Base-by-base conservation (phyloP, 2,888 invertebrate genomes). In the Metallyticus violacea region DNA sequence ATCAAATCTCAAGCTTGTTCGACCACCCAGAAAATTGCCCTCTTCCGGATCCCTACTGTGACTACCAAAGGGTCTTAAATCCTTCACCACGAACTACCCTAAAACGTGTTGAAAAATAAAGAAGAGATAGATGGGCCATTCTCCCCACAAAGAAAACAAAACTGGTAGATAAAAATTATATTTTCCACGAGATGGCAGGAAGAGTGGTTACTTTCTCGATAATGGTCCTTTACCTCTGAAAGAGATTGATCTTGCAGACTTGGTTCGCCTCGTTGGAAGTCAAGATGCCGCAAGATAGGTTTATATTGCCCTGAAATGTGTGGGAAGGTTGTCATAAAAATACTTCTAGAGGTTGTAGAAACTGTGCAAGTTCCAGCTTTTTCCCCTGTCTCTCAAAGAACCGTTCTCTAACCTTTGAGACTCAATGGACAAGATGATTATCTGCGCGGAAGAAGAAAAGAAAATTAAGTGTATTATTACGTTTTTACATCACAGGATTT, bases 291-390 rank as follows among this genome's bases (percentile, higher is more conserved):
- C n/a, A n/a, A 40, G 81, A 81, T 81, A 30, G 6, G 81, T 1
- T 81, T 30, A n/a, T 30, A 40, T 30, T 30, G 26, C n/a, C 25
- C 28, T 30, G 81, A 81, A 81, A 15, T 81, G n/a, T 80, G 80
- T 80, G 80, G 80, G 80, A 80, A 80, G 80, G 28, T 80, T 30
- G 80, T 28, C 29, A 28, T 80, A 80, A 80, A 80, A 80, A 62
- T 62, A 62, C 22, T 62, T 62, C 40, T 22, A 4, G 40, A 62
- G 40, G 40, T 62, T 62, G 15, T 62, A 22, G 40, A 62, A 62
- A 62, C 40, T 15, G 40, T 62, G 15, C 40, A 9, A 62, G 15
- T 22, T 9, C 1, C 4, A n/a, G n/a, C n/a, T n/a, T n/a, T n/a
- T n/a, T n/a, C n/a, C n/a, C n/a, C n/a, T n/a, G n/a, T n/a, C n/a